phyloP scores from a whole-genome alignment of 2,888 invertebrate genomes.

The Myopa tessellatipennis region DNA sequence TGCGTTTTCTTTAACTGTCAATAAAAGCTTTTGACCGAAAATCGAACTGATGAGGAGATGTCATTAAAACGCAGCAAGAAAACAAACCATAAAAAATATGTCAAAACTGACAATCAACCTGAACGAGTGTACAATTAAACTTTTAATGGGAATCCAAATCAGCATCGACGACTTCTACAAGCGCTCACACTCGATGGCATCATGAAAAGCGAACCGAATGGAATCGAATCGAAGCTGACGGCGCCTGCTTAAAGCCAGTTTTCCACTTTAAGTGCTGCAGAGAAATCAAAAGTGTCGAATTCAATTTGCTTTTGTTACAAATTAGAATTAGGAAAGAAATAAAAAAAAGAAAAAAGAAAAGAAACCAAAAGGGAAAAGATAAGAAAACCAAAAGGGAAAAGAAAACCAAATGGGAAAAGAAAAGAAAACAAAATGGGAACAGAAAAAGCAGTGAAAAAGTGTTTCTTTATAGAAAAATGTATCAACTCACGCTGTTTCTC shows the following conservation, averaged over 20 bases:
- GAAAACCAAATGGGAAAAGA: too few species aligned
- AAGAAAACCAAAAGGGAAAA: too few species aligned
- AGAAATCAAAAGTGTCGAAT: not conserved
- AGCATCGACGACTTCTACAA: not conserved
- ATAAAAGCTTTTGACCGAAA: not conserved
- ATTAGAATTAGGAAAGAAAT: not conserved
- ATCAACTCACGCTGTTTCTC: too few species aligned
- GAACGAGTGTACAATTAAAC: not conserved
- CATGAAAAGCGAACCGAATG: too few species aligned
- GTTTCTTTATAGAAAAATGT: too few species aligned
- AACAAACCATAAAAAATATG: not conserved
- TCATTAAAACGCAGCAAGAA: not conserved
- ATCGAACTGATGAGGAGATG: not conserved
- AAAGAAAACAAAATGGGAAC: too few species aligned
- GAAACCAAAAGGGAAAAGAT: too few species aligned
- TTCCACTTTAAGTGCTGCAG: not conserved
- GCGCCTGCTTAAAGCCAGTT: not conserved
- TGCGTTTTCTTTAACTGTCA: conserved; percentile 7
- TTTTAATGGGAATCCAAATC: not conserved
- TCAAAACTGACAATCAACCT: not conserved
- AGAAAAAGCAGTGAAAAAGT: too few species aligned
- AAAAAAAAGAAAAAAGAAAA: too few species aligned
- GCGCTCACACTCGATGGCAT: not conserved
- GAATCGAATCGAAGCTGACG: not conserved
- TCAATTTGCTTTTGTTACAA: not conserved